phyloP scores from a whole-genome alignment of 2,113 vertebrate genomes.

The Microcebus tavaratra region DNA sequence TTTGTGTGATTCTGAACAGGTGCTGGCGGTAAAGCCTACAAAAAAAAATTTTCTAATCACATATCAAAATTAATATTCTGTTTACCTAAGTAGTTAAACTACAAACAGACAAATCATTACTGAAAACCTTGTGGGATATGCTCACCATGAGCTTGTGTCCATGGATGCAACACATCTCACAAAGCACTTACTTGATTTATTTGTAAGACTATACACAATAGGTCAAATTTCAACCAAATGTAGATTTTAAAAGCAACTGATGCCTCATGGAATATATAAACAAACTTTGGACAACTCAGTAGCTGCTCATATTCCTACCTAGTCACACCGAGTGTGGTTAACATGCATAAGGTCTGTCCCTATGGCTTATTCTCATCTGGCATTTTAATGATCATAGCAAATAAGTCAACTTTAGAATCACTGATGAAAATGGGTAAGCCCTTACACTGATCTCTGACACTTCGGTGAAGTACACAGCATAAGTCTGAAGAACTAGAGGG shows the following conservation, averaged over 20 bases:
- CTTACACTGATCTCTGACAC: neutral
- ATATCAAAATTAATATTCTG: slow-evolving; percentile 74
- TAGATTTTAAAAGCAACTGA: neutral
- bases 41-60: slow-evolving; percentile 78
- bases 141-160: neutral
- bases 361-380: neutral
- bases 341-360: rapidly evolving
- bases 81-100: slow-evolving; percentile 64
- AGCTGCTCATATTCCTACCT: neutral
- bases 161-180: neutral
- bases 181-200: neutral
- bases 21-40: slow-evolving; percentile 92
- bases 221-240: neutral
- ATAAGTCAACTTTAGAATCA: neutral
- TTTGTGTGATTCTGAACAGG: slow-evolving; percentile 93
- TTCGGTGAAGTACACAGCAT: neutral
- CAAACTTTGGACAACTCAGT: neutral
- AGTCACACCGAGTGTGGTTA: neutral
- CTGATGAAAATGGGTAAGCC: neutral
- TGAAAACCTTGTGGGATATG: neutral
- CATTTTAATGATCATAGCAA: neutral
- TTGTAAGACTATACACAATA: rapidly evolving
- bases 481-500: neutral
- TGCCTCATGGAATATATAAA: neutral
- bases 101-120: slow-evolving; percentile 42